Evolutionary conservation across 2,797 vertebrate species (phyloP), one percentile per base, ranked within the genome.

Genomic region (Anguilla obscura): DNA sequence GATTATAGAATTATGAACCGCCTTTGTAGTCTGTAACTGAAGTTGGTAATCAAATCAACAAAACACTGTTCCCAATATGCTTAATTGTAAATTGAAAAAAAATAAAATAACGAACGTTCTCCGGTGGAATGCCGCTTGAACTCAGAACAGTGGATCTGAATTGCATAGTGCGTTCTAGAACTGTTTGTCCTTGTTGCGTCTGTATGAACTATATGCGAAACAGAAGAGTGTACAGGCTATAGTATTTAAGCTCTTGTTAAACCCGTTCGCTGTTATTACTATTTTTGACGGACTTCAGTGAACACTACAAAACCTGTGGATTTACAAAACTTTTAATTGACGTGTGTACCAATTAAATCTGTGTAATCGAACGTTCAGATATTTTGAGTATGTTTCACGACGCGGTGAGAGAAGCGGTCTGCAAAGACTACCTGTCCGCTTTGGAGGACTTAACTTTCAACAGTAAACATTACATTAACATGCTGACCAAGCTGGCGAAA

Each of bases 401-500:
- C 90, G 95, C 92, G 91, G 93, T 95, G 91, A 94, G 95, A 90
- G 96, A 96, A 91, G 96, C 96, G 93, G 95, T 95, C 87, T 96
- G 96, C 92, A 95, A 95, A 92, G 96, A 97, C 90, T 97, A 97
- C 91, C 95, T 96, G 93, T 97, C 96, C 10, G 96, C 96, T 88
- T 91, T 97, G 86, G 96, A 96, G 86, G 96, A 96, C 93, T 95
- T 97, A 94, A 97, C 96, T 89, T 97, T 96, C 94, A 97, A 97
- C 94, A 97, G 96, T 95, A 97, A 97, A 90, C 96, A 96, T 86
- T 96, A 97, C 92, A 97, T 97, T 95, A 97, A 96, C 91, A 97
- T 96, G 96, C 95, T 97, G 95, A 97, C 96, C 95, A 97, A 97
- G 91, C 95, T 97, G 94, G 96, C 96, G 86, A 95, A 97, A 96